Base-by-base conservation (phyloP, 2,113 vertebrate genomes). In the Elephantulus edwardii region DNA sequence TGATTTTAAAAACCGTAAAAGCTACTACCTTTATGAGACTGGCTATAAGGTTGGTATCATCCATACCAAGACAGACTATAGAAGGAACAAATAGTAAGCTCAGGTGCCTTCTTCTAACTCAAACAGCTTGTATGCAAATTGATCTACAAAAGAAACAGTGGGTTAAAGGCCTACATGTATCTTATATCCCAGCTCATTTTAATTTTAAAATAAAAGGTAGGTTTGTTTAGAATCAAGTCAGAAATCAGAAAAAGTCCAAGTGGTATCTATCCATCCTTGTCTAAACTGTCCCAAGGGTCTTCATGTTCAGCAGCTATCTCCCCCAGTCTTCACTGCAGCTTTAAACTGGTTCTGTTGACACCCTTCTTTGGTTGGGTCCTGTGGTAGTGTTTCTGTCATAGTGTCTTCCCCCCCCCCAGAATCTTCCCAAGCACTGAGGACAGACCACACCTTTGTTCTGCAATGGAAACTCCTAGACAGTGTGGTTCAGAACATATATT, bases 141-240 rank as follows among this genome's bases (percentile, higher is more conserved):
- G 24, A 40, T 3, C 26, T 78, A 81, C 20, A 30, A 26, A 91
- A 70, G 40, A 68, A 62, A 88, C 28, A 74, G 14, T 56, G 12
- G 1, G 62, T 82, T 79, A 42, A 70, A 92, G 42, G 58, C 44
- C 50, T 80, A 6, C 75, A 26, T 42, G 11, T 52, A 16, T 52
- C 50, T 92, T 92, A 66, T 8, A 72, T 56, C 5, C 19, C 33
- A 89, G 62, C 19, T 92, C 68, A 82, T 46, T 84, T 89, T 83
- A 74, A 60, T 60, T 83, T 90, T 85, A 54, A 85, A 92, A 79
- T 71, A 75, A 91, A 93, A 72, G 40, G 80, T 92, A 84, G 83
- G n/a, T 74, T 40, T 72, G 33, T 52, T 78, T 24, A 68, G 42
- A 42, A 72, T 38, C 26, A 78, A 56, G 28, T 77, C 78, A 85